Conservation (phyloP, 2,888 invertebrate genomes). For the Diaphora mendica region DNA sequence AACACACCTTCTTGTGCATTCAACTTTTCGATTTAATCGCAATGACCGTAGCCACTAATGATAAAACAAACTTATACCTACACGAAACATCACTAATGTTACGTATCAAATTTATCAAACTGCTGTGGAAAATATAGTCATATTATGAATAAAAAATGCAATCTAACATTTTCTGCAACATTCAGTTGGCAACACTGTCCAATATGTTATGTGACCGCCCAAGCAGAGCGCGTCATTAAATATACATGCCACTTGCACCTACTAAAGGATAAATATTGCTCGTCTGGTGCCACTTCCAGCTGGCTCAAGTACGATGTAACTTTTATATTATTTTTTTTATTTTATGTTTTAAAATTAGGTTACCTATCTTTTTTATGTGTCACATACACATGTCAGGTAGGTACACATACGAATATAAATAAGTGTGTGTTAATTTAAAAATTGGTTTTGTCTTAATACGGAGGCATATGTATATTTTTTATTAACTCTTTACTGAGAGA, state of each 20-base stretch:
- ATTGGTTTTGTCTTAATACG: background rate
- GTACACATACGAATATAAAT: background rate
- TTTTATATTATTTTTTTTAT: slow-evolving; percentile 18
- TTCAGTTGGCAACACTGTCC: slow-evolving; percentile 26
- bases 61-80: too few species aligned
- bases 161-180: slow-evolving; percentile 22
- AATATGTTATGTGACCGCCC: slow-evolving; percentile 24
- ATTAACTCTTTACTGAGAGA: too few species aligned
- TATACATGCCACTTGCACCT: slow-evolving; percentile 54
- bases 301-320: slow-evolving; percentile 35
- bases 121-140: background rate
- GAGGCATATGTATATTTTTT: background rate
- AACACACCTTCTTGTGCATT: too few species aligned
- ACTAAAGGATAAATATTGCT: slow-evolving; percentile 45
- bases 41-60: too few species aligned
- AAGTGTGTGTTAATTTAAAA: background rate
- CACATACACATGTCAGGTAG: background rate
- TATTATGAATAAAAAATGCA: slow-evolving; percentile 10
- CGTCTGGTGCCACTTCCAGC: slow-evolving; percentile 41
- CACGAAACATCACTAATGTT: background rate
- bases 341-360: slow-evolving; percentile 20
- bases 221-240: slow-evolving; percentile 50
- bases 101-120: background rate
- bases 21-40: too few species aligned
- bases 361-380: background rate